Base-by-base conservation (phyloP, 1,140 invertebrate genomes). In the Ips typographus region DNA sequence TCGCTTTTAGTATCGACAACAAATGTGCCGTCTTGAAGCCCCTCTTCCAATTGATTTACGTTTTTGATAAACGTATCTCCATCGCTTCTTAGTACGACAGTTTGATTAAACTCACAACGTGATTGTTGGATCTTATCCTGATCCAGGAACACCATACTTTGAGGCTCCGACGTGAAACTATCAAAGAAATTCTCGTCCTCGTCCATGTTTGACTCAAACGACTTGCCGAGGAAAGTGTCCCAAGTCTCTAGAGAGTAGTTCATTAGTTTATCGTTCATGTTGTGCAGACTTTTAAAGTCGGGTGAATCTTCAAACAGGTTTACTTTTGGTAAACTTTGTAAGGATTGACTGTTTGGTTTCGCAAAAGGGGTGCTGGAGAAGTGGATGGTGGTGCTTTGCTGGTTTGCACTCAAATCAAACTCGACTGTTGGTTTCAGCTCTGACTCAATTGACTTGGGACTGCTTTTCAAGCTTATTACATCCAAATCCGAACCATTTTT, bases 181-280 rank as follows among this genome's bases (percentile, higher is more conserved):
- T 78, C 78, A 71, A 80, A 81, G 49, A 75, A 60, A 53, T 75
- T 71, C n/a, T 77, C 74, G 4, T 74, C 65, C 22, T 51, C 59
- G 51, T 62, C 58, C 39, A 55, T 57, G 53, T 72, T 73, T 41
- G 74, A 75, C 65, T 80, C 76, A 7, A 81, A 76, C 39, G 77
- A 76, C 56, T 74, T 75, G 55, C 77, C 77, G 37, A 81, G 70
- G 63, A 81, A 81, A 61, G 77, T 79, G 72, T 81, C 79, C 80
- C 80, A 81, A 4, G 79, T 81, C 68, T 81, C 80, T 39, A 81
- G 64, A 0, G 80, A 81, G 74, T 80, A 81, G 66, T 77, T 74
- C n/a, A 72, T 72, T 71, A 53, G 71, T 71, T n/a, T n/a, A n/a
- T n/a, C n/a, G n/a, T n/a, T n/a, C n/a, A n/a, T n/a, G n/a, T n/a